Conservation (phyloP, 2,113 vertebrate genomes). For the Bubalus kerabau region DNA sequence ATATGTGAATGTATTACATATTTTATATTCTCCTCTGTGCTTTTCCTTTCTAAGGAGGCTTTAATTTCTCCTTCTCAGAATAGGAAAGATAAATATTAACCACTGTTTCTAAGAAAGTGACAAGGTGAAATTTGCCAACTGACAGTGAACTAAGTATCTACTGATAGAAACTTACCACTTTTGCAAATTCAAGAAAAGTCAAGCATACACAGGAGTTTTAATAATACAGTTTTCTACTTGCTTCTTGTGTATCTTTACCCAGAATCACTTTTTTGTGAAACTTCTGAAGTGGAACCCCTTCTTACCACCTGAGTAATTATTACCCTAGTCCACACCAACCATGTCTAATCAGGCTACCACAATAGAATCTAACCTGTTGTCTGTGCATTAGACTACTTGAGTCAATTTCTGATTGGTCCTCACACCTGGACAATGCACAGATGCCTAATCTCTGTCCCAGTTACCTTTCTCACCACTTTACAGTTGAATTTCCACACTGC, state of each 20-base stretch:
- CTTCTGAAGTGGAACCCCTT: background rate
- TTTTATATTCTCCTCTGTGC: background rate
- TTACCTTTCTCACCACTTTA: background rate
- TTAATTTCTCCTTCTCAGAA: background rate
- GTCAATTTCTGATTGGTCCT: background rate
- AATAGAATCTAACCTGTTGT: background rate
- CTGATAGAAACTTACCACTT: conserved; percentile 10
- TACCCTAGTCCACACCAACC: background rate
- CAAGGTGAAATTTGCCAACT: background rate
- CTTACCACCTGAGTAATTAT: background rate
- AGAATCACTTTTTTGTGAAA: background rate
- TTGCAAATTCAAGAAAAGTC: background rate
- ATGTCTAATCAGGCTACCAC: background rate
- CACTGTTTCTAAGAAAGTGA: background rate
- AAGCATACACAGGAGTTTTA: background rate
- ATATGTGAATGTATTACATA: background rate
- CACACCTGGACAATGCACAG: background rate
- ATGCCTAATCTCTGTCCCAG: background rate
- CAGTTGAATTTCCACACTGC: background rate
- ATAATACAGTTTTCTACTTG: background rate
- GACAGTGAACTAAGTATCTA: conserved; percentile 4
- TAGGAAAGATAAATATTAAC: conserved; percentile 33
- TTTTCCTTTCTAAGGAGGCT: background rate
- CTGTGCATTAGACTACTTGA: background rate
- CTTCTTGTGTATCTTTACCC: background rate